Percentiles rank a stretch among this genome's conserved stretches.
Evolutionary conservation across 2,888 invertebrate genomes (phyloP).

Genomic region (Macrostomum cliftonense): DNA sequence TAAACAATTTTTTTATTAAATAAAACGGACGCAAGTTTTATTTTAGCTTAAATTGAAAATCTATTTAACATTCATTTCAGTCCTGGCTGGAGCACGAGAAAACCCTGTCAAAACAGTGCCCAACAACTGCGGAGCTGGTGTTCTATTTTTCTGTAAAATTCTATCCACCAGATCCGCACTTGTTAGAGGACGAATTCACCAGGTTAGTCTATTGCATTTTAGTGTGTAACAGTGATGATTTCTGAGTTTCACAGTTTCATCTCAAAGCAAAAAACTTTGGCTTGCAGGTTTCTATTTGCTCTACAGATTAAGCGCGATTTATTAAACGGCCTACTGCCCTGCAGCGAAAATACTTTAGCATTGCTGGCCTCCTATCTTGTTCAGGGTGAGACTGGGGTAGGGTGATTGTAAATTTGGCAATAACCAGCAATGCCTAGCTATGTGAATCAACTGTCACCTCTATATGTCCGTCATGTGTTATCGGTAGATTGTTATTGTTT

Average conservation of each 20-base stretch:
- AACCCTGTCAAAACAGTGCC: constrained; percentile 79
- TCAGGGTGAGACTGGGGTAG: constrained; percentile 50
- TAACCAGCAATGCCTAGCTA: too few species aligned
- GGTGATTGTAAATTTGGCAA: too few species aligned
- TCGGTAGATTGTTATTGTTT: too few species aligned
- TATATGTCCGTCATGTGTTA: too few species aligned
- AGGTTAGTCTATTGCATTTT: too few species aligned
- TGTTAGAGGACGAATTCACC: constrained; percentile 92
- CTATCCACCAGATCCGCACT: constrained; percentile 91
- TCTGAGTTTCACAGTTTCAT: too few species aligned
- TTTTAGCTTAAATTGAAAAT: too few species aligned
- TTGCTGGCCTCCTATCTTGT: constrained; percentile 94
- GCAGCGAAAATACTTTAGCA: constrained; percentile 94
- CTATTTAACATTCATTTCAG: constrained; percentile 47
- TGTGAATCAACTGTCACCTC: too few species aligned
- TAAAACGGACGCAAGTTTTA: too few species aligned
- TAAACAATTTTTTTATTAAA: too few species aligned
- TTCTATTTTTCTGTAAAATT: constrained; percentile 79
- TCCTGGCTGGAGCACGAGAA: constrained; percentile 97
- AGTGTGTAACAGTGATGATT: too few species aligned
- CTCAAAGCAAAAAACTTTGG: too few species aligned
- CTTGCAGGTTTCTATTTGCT: constrained; percentile 69
- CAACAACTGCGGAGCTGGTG: constrained; percentile 22
- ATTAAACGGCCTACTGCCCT: constrained; percentile 71
- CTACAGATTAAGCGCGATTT: constrained; percentile 91